Evolutionary conservation across 1,140 invertebrate genomes (phyloP).

Genomic region (Hylaeus volcanicus): DNA sequence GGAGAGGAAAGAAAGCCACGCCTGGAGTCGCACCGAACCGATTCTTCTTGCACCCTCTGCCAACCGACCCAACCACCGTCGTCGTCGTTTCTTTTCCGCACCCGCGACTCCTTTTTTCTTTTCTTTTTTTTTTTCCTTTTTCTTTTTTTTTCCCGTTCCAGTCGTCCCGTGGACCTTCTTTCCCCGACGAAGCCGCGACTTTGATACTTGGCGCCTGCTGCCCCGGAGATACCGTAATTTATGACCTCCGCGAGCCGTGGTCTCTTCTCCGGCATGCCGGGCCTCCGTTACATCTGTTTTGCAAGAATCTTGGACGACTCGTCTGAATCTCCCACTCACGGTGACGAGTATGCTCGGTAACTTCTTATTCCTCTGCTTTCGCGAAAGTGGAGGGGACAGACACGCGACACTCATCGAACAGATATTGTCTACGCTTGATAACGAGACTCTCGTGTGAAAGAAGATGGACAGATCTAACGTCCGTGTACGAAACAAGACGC

Average conservation of each 20-base stretch:
- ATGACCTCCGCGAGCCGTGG: slow-evolving; percentile 29
- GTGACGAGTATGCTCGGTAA: too few relatives aligned
- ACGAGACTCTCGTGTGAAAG: too few relatives aligned
- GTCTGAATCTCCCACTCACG: not conserved
- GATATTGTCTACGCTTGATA: too few relatives aligned
- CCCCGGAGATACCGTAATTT: slow-evolving; percentile 54
- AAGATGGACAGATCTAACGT: too few relatives aligned
- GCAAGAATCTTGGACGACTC: not conserved
- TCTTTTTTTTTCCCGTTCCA: not conserved
- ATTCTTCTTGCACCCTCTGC: slow-evolving; percentile 27
- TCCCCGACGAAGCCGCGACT: slow-evolving; percentile 47
- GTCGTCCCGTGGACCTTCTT: slow-evolving; percentile 34
- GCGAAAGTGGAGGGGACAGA: too few relatives aligned
- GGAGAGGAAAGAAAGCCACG: slow-evolving; percentile 30
- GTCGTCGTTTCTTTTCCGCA: slow-evolving; percentile 3
- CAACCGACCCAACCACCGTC: not conserved
- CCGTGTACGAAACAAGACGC: too few relatives aligned
- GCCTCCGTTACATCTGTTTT: not conserved
- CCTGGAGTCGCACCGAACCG: slow-evolving; percentile 32
- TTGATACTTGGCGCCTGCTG: slow-evolving; percentile 55
- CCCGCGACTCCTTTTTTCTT: not conserved
- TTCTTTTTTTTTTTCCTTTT: too few relatives aligned
- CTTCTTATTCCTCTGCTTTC: too few relatives aligned
- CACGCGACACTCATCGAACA: too few relatives aligned
- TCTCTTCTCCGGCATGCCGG: slow-evolving; percentile 14